A percentile compares a stretch with the other conserved stretches of the same genome.
These are phyloP conservation scores for Rhadina sibilatrix DNA, from an alignment of 2,113 vertebrate genomes.

Conservation along the genomic window DNA sequence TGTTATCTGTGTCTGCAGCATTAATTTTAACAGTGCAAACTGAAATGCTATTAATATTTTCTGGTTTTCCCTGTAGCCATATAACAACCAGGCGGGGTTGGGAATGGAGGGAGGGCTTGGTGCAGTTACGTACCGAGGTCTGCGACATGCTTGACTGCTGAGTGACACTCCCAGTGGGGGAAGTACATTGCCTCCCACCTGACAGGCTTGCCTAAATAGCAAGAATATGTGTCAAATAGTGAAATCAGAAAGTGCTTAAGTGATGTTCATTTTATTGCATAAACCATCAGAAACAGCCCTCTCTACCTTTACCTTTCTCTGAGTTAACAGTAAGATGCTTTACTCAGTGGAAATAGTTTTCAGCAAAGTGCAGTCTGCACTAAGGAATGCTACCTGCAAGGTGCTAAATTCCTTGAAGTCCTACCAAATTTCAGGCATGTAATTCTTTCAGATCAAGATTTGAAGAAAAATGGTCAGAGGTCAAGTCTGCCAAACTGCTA, in stretches of 20 bases:
- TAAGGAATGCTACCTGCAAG: not conserved
- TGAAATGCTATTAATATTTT: not conserved
- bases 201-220: constrained; percentile 84
- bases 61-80: not conserved
- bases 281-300: constrained; percentile 41
- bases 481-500: not conserved
- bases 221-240: constrained; percentile 63
- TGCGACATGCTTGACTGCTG: constrained; percentile 85
- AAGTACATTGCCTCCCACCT: constrained; percentile 83
- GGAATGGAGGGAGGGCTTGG: constrained; percentile 30
- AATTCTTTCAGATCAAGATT: not conserved
- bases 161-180: constrained; percentile 81
- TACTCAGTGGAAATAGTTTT: not conserved
- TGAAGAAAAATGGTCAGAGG: not conserved
- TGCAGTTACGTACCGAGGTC: constrained; percentile 81
- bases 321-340: not conserved
- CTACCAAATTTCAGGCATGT: not conserved
- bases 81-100: not conserved
- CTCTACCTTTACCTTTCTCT: not conserved
- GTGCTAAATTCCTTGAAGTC: not conserved
- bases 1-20: not conserved
- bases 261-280: constrained; percentile 46
- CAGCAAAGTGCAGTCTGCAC: not conserved
- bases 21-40: not conserved
- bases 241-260: constrained; percentile 44